Evolutionary conservation across 2,797 vertebrate genomes (phyloP).

Genomic region (Anguilla marmorata): DNA sequence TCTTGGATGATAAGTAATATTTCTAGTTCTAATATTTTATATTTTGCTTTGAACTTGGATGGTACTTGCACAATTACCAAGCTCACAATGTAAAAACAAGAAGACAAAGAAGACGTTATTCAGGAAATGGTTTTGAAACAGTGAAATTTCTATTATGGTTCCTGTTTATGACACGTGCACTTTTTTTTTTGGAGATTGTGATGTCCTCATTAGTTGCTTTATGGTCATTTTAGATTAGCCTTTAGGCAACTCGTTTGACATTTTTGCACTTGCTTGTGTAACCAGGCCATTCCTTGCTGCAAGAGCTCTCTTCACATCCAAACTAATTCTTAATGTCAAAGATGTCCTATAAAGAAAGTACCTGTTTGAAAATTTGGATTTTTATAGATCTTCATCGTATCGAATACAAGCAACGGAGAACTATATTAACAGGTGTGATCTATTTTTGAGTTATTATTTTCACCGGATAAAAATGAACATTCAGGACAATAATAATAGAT

Average conservation of each 20-base stretch:
- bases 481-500: not conserved
- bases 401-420: not conserved
- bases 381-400: not conserved
- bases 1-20: not conserved
- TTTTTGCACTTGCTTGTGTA: conserved; percentile 2
- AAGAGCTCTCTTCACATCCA: not conserved
- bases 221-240: conserved; percentile 38
- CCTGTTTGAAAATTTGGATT: not conserved
- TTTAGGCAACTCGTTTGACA: not conserved
- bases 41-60: not conserved
- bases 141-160: conserved; percentile 49
- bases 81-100: conserved; percentile 32
- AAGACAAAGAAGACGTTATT: conserved; percentile 45
- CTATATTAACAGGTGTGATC: not conserved
- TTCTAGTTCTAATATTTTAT: not conserved
- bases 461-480: not conserved
- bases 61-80: not conserved
- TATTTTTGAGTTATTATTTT: not conserved
- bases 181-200: conserved; percentile 22
- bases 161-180: conserved; percentile 53
- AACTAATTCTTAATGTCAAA: not conserved
- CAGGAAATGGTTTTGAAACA: conserved; percentile 70
- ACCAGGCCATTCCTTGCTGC: not conserved
- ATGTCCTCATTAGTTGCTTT: conserved; percentile 32
- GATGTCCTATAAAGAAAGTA: not conserved